phyloP scores from a whole-genome alignment of 2,888 invertebrate species.

The Patella pellucida region DNA sequence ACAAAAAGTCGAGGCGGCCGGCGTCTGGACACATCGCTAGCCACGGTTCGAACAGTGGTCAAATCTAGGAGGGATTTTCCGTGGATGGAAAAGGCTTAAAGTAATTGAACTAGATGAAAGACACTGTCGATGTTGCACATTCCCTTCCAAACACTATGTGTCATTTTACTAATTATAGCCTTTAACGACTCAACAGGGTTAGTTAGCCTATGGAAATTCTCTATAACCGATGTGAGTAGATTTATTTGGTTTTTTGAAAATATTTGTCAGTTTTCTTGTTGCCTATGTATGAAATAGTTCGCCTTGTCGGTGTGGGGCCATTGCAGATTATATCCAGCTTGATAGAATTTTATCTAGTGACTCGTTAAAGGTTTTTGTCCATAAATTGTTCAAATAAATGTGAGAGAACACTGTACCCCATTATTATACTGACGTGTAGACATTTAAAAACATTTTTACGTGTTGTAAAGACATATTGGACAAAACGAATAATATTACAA shows the following conservation, averaged over 20 bases:
- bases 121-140: background rate
- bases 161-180: background rate
- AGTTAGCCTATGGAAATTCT: conserved; percentile 8
- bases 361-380: too few relatives aligned
- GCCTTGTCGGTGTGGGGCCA: too few relatives aligned
- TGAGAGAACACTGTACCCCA: too few relatives aligned
- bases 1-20: background rate
- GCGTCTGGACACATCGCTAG: background rate
- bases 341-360: too few relatives aligned
- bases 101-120: background rate
- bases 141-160: conserved; percentile 1
- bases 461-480: too few relatives aligned
- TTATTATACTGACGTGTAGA: too few relatives aligned
- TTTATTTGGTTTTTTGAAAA: background rate
- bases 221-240: background rate
- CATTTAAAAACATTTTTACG: too few relatives aligned
- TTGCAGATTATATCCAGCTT: too few relatives aligned
- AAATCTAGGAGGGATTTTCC: background rate
- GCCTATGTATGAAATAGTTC: too few relatives aligned
- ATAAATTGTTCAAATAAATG: too few relatives aligned
- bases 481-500: too few relatives aligned
- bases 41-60: background rate
- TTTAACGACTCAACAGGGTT: background rate
- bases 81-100: background rate
- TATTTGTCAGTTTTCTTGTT: too few relatives aligned